Conservation (phyloP, 2,888 invertebrate species). For the Luperina nickerlii region DNA sequence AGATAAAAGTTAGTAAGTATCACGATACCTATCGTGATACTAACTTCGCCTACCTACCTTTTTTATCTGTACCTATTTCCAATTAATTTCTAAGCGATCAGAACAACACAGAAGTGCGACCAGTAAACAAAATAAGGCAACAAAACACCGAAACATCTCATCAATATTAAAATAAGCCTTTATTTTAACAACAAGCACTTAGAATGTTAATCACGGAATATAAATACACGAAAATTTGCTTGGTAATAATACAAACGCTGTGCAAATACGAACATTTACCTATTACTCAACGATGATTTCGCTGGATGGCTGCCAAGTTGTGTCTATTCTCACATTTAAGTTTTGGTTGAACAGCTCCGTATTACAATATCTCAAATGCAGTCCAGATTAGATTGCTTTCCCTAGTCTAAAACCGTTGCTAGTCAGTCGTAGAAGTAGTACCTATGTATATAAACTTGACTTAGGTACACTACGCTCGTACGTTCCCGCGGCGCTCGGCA, state of each 20-base stretch:
- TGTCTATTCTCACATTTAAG: constrained; percentile 70
- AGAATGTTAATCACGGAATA: constrained; percentile 65
- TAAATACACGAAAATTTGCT: constrained; percentile 72
- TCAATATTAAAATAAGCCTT: constrained; percentile 52
- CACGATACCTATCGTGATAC: background rate
- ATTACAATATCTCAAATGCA: constrained; percentile 62
- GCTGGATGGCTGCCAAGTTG: constrained; percentile 76
- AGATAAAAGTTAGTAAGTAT: background rate
- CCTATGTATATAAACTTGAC: background rate
- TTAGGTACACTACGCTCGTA: background rate
- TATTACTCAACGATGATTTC: constrained; percentile 79
- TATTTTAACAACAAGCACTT: constrained; percentile 55
- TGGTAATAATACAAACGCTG: constrained; percentile 77
- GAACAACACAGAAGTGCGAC: constrained; percentile 11
- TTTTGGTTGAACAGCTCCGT: constrained; percentile 62
- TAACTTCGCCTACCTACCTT: background rate
- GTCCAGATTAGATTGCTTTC: constrained; percentile 55
- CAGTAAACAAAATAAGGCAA: constrained; percentile 16
- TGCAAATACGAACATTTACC: constrained; percentile 78
- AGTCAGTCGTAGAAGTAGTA: constrained; percentile 18
- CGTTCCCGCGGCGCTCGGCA: too few species aligned
- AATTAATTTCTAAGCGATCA: constrained; percentile 2
- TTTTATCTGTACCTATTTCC: background rate
- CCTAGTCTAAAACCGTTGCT: constrained; percentile 36
- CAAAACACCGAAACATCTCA: constrained; percentile 32